A percentile compares a stretch with the other conserved stretches of the same genome.
Evolutionary conservation across 1,140 invertebrate genomes (phyloP).

Genomic region (Gyrodactylus bullatarudis): DNA sequence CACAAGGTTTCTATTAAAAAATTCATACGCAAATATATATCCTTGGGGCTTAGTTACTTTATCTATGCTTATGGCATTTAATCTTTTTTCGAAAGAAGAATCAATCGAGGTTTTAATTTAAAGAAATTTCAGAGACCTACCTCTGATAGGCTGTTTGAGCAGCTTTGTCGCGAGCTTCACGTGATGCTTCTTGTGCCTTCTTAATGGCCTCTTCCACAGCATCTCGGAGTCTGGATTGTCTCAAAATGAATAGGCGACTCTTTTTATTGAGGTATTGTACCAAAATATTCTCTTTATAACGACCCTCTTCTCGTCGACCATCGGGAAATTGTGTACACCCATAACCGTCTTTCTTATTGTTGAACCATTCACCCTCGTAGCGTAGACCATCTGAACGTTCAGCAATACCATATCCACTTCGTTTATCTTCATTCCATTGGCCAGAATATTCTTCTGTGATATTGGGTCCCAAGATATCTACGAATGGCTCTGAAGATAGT

Average conservation of each 20-base stretch:
- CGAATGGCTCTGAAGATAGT: background rate
- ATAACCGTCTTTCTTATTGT: conserved; percentile 95
- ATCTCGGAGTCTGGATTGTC: conserved; percentile 2
- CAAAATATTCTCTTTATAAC: conserved; percentile 90
- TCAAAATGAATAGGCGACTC: background rate
- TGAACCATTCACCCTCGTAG: conserved; percentile 98
- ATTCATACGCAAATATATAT: background rate
- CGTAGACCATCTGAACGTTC: conserved; percentile 78
- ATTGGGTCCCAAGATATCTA: background rate
- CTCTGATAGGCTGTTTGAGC: background rate
- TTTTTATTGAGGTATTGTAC: background rate
- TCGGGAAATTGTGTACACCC: conserved; percentile 92
- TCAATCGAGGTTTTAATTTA: background rate
- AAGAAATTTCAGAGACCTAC: background rate
- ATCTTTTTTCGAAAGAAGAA: background rate
- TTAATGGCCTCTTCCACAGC: conserved; percentile 4
- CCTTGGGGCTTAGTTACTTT: background rate
- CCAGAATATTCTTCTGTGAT: conserved; percentile 80
- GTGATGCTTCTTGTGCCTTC: conserved; percentile 1
- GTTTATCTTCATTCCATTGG: conserved; percentile 98
- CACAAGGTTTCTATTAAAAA: background rate
- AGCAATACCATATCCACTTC: conserved; percentile 72
- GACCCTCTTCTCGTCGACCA: conserved; percentile 70
- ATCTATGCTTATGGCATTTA: background rate
- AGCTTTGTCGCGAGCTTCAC: conserved; percentile 2